Evolutionary conservation across 2,888 invertebrate species (phyloP), one percentile per base, ranked within the genome.

Genomic region (Biston betularia): DNA sequence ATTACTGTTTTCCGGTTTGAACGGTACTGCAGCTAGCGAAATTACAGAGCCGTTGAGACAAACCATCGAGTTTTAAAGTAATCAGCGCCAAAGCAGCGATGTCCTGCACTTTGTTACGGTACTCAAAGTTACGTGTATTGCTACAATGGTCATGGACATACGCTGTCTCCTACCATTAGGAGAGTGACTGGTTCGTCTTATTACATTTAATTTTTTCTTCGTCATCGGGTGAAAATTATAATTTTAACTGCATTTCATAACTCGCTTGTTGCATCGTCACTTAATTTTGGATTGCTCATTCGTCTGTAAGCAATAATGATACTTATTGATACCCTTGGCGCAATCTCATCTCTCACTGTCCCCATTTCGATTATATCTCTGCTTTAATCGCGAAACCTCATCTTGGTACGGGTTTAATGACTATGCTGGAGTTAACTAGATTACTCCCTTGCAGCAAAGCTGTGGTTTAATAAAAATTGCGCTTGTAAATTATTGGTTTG

Each of bases 191-290:
- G 24, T 24, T 24, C 3, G 24, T 24, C 24, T 24, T 24, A 24
- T 24, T 24, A 24, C 24, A 24, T 24, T 24, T 24, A 24, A 24
- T 24, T 24, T 24, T 24, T 24, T 62, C 46, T 50, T 58, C 67
- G 55, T 63, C 46, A 52, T 58, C 67, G 55, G 64, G 66, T 68
- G 56, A 58, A 71, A 69, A 75, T 76, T 69, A 72, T 70, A 70
- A 70, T 69, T 72, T 71, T 69, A 71, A 70, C 72, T 72, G 45
- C 64, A 71, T 81, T 80, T 80, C 79, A 73, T 77, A 76, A 79
- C 67, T 62, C 35, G 52, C 46, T 64, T 57, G 63, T 71, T 77
- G 73, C 74, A 76, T 72, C 71, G 71, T 44, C 49, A 66, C 67
- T 68, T 75, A 76, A 79, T 80, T 77, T 76, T 75, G 58, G 74